Conservation (phyloP, 2,888 invertebrate genomes). For the Gymnoscelis rufifasciata region DNA sequence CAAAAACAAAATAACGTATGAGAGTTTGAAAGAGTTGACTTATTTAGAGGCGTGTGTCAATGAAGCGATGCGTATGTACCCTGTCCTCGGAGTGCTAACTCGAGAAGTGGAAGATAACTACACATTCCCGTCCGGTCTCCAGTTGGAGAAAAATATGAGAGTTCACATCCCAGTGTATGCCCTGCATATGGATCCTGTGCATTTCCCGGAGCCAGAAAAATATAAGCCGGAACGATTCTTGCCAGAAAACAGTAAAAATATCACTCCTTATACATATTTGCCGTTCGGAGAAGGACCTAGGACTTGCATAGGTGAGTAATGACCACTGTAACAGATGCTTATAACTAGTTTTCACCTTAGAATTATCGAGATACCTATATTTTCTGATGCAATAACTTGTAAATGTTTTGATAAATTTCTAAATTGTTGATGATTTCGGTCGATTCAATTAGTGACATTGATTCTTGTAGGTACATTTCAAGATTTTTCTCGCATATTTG, state of each 20-base stretch:
- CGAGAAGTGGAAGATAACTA: conserved; percentile 54
- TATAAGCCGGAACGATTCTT: conserved; percentile 56
- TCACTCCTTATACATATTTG: conserved; percentile 51
- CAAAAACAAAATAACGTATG: conserved; percentile 39
- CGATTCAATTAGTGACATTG: no score
- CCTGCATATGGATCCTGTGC: conserved; percentile 47
- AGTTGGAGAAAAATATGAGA: conserved; percentile 46
- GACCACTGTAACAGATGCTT: no score
- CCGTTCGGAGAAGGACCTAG: conserved; percentile 66
- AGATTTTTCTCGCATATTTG: no score
- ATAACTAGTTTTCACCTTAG: no score
- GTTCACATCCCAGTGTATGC: conserved; percentile 55
- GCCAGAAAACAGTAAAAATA: conserved; percentile 38
- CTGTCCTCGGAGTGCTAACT: conserved; percentile 46
- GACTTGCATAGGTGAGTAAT: conserved; percentile 50
- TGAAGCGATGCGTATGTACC: conserved; percentile 51
- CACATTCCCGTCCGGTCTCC: conserved; percentile 46
- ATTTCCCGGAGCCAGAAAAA: conserved; percentile 52
- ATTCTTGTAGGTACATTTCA: no score
- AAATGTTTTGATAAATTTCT: no score
- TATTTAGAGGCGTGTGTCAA: conserved; percentile 47
- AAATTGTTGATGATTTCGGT: no score
- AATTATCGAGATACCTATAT: no score
- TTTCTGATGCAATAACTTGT: no score
- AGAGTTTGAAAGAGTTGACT: conserved; percentile 40